Evolutionary conservation across 2,888 invertebrate genomes (phyloP), one percentile per base, ranked within the genome.

Genomic region (Ectobius pallidus): DNA sequence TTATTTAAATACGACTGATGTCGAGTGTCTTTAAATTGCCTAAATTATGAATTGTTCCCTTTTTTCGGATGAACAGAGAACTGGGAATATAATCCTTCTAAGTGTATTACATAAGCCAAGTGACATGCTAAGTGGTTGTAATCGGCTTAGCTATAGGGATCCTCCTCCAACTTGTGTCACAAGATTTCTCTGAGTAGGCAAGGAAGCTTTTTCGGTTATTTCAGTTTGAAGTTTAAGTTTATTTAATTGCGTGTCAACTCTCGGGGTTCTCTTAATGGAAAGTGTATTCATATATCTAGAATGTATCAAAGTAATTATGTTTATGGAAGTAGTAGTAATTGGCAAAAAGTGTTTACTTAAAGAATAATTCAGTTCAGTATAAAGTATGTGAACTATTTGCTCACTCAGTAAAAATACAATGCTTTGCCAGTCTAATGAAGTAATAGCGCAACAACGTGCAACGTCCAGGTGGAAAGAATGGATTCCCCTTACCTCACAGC

Each of bases 401-500:
- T 6, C 11, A 34, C 34, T 6, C 11, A 34, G 6, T 34, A 34
- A 30, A 27, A 16, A 44, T 6, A 25, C 32, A 30, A 65, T 65
- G 65, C 18, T 65, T 1, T 65, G 27, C 46, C 65, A 65, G 27
- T 70, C 70, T 18, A 55, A 70, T 67, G 73, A 73, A 70, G 68
- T 78, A 69, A 74, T 78, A n/a, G 78, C 78, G 44, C 78, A 78
- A 69, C 76, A 71, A 20, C 73, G 58, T 34, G 63, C 62, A 34
- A 52, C 65, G 16, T 90, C 92, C 63, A 87, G 92, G 79, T 91
- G 91, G 82, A 89, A 91, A 80, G 89, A 91, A 83, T 93, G 93
- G 92, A 87, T 91, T 75, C 94, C 94, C 65, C 84, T 95, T 75
- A 89, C 91, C 62, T 92, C 94, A 20, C 95, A 95, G 82, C 96